Conservation (phyloP, 1,140 invertebrate genomes). For the Amyelois transitella region DNA sequence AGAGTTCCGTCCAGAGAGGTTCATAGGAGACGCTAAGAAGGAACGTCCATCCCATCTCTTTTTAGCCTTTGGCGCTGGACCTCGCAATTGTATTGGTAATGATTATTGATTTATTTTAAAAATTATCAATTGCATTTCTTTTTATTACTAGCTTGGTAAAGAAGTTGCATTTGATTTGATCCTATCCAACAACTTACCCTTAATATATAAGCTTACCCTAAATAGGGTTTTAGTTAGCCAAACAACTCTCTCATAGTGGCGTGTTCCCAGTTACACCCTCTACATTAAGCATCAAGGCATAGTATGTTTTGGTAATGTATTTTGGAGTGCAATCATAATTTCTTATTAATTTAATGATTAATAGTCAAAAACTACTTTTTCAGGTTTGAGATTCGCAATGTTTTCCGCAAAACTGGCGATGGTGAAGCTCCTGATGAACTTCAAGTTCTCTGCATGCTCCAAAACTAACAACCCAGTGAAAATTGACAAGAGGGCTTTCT, state of each 20-base stretch:
- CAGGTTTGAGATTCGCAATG: conserved; percentile 61
- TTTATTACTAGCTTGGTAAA: no score
- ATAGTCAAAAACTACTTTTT: no score
- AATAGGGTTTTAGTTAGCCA: no score
- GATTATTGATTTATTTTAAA: conserved; percentile 3
- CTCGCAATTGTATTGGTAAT: conserved; percentile 83
- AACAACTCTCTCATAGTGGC: no score
- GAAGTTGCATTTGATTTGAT: no score
- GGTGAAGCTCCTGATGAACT: conserved; percentile 52
- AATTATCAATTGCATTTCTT: neutral
- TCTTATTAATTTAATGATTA: no score
- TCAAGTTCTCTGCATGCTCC: conserved; percentile 41
- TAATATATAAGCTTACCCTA: no score
- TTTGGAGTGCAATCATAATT: no score
- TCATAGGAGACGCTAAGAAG: conserved; percentile 66
- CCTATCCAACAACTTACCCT: no score
- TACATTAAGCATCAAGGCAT: no score
- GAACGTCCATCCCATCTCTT: conserved; percentile 74
- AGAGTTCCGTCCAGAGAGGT: conserved; percentile 77
- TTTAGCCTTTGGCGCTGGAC: conserved; percentile 83
- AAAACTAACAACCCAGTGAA: conserved; percentile 48
- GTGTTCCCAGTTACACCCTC: no score
- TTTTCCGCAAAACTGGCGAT: conserved; percentile 52
- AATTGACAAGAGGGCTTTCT: conserved; percentile 34
- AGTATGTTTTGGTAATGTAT: no score